These are phyloP conservation scores for Cyclophora punctaria DNA, from an alignment of 2,888 invertebrate species.

Conservation along the genomic window DNA sequence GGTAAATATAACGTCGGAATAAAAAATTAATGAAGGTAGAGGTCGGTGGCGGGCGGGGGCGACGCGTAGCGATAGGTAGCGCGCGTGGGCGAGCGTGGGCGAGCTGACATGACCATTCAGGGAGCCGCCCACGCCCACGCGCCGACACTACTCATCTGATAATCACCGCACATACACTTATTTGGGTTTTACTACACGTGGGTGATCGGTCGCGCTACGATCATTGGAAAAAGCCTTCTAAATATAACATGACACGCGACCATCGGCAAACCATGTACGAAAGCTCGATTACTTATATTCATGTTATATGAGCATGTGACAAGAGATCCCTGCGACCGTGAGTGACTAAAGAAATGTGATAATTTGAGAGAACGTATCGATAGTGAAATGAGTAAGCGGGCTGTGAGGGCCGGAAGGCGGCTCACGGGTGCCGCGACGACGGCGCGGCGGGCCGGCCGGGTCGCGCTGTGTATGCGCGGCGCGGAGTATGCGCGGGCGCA, in stretches of 20 bases:
- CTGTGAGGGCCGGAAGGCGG: constrained; percentile 7
- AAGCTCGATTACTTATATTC: background rate
- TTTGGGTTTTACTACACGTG: constrained; percentile 33
- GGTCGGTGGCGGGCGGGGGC: constrained; percentile 12
- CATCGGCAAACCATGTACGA: too few relatives aligned
- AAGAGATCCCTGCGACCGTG: background rate
- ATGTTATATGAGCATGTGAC: background rate
- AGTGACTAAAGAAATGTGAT: too few relatives aligned
- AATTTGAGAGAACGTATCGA: background rate
- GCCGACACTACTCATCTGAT: constrained; percentile 43
- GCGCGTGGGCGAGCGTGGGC: constrained; percentile 36
- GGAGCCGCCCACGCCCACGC: constrained; percentile 47
- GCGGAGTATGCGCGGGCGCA: constrained; percentile 26
- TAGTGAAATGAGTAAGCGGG: constrained; percentile 37
- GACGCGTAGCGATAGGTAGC: constrained; percentile 8
- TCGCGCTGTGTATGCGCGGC: constrained; percentile 30
- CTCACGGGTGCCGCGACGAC: too few relatives aligned
- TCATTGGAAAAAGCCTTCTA: too few relatives aligned
- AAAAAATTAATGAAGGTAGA: background rate
- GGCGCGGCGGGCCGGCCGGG: constrained; percentile 62
- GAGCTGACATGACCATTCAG: constrained; percentile 58
- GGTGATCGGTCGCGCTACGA: constrained; percentile 7
- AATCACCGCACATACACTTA: constrained; percentile 37
- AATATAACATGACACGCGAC: too few relatives aligned
- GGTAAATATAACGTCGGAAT: background rate